phyloP scores from a whole-genome alignment of 2,797 vertebrate species.

The Thripadectes ignobilis region DNA sequence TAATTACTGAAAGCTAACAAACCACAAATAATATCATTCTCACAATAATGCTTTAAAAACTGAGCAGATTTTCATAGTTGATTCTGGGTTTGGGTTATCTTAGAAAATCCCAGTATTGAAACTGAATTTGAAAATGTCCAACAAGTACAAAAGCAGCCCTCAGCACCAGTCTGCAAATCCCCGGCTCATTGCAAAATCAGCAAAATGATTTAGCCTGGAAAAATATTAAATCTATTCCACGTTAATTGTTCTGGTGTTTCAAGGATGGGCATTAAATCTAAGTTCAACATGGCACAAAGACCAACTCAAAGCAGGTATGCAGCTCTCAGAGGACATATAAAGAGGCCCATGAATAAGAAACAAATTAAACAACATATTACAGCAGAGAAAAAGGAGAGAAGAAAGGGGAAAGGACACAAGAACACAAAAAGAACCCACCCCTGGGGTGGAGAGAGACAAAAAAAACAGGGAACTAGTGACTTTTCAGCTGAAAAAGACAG shows the following conservation, averaged over 20 bases:
- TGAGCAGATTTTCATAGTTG: not conserved
- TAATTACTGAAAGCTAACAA: not conserved
- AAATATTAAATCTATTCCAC: not conserved
- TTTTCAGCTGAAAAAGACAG: not conserved
- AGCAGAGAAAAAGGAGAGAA: not conserved
- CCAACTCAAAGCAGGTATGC: not conserved
- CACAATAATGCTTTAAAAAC: not conserved
- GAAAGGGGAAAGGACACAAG: not conserved
- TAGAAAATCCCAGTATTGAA: not conserved
- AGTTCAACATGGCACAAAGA: not conserved
- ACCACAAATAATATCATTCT: not conserved
- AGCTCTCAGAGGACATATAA: not conserved
- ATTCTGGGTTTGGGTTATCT: not conserved
- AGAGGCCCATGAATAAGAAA: not conserved
- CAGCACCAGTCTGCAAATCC: not conserved
- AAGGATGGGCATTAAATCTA: not conserved
- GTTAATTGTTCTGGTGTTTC: not conserved
- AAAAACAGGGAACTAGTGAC: not conserved
- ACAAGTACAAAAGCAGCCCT: not conserved
- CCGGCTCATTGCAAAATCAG: not conserved
- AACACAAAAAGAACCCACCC: not conserved
- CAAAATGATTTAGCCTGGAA: not conserved
- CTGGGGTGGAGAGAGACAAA: not conserved
- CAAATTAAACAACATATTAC: not conserved
- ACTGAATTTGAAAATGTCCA: not conserved